Conservation (phyloP, 1,140 invertebrate species). For the Drosophila orosa region DNA sequence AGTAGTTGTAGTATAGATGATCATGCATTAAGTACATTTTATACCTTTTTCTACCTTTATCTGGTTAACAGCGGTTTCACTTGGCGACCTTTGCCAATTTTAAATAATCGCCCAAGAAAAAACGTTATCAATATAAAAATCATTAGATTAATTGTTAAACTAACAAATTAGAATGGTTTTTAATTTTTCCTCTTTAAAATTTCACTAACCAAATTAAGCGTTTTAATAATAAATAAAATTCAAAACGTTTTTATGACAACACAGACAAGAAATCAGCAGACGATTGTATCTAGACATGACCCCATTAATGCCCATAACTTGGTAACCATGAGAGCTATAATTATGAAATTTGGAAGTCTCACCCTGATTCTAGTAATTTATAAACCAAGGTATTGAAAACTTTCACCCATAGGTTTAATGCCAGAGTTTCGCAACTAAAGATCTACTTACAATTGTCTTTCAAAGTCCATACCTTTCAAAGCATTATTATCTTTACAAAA, state of each 20-base stretch:
- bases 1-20: too few relatives aligned
- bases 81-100: constrained; percentile 5
- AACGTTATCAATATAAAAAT: background rate
- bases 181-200: background rate
- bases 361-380: too few relatives aligned
- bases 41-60: background rate
- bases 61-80: constrained; percentile 1
- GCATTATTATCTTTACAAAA: constrained; percentile 6
- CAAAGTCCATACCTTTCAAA: background rate
- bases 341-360: background rate
- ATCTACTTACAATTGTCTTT: background rate
- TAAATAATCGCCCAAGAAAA: constrained; percentile 7
- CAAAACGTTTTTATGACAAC: too few relatives aligned
- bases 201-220: background rate
- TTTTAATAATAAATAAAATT: background rate
- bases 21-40: too few relatives aligned
- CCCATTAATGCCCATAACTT: background rate
- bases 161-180: background rate
- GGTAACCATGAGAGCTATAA: background rate
- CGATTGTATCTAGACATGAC: background rate
- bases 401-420: background rate
- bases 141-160: background rate
- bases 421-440: background rate
- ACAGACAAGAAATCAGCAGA: background rate
- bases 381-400: background rate